phyloP scores from a whole-genome alignment of 2,888 invertebrate genomes.

The Agrotis ipsilon region DNA sequence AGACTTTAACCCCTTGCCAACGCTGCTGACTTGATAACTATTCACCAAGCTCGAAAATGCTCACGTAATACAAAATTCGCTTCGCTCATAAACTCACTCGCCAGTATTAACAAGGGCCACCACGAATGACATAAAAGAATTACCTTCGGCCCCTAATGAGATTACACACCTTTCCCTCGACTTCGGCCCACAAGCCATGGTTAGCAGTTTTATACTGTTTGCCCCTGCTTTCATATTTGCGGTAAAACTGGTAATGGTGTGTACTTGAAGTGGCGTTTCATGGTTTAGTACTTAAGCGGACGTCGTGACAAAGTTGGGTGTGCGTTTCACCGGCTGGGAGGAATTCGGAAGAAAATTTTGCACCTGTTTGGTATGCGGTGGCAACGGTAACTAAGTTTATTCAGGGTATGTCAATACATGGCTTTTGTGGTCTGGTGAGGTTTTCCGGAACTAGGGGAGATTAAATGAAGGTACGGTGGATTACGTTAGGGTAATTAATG shows the following conservation, averaged over 20 bases:
- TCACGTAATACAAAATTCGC: constrained; percentile 5
- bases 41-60: not conserved
- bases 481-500: not conserved
- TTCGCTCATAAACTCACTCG: constrained; percentile 32
- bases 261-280: constrained; percentile 42
- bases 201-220: constrained; percentile 48
- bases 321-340: constrained; percentile 27
- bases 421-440: not conserved
- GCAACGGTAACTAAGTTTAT: not conserved
- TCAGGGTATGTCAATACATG: not conserved
- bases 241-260: constrained; percentile 53
- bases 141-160: constrained; percentile 75
- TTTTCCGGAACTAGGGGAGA: not conserved
- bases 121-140: constrained; percentile 74
- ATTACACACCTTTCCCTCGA: constrained; percentile 74
- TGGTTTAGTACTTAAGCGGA: constrained; percentile 41
- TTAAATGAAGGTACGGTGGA: not conserved
- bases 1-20: not conserved
- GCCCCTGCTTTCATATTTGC: constrained; percentile 62
- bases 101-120: constrained; percentile 69
- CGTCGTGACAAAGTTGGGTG: constrained; percentile 34
- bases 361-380: constrained; percentile 17
- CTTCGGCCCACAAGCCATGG: constrained; percentile 56
- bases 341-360: constrained; percentile 46
- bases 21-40: too few species aligned